phyloP scores from a whole-genome alignment of 2,797 vertebrate species.

The Mallotus villosus region DNA sequence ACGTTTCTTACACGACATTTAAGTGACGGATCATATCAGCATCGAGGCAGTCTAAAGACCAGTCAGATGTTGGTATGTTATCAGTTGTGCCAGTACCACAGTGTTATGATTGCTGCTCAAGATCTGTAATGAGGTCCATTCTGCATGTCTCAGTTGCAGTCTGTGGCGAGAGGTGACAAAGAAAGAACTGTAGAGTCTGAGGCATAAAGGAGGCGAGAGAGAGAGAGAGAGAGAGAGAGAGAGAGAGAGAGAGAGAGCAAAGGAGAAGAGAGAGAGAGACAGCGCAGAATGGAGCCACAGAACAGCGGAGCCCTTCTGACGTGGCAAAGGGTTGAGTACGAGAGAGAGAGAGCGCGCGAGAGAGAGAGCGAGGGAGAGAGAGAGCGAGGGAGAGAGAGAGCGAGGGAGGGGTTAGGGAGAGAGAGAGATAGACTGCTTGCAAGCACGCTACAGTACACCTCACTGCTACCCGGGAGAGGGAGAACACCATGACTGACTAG shows the following conservation, averaged over 20 bases:
- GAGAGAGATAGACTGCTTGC: slow-evolving; percentile 62
- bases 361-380: slow-evolving; percentile 28
- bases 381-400: not conserved
- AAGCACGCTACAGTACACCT: slow-evolving; percentile 75
- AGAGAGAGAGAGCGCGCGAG: slow-evolving; percentile 46
- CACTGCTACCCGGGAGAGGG: slow-evolving; percentile 74
- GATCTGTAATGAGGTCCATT: too few relatives aligned
- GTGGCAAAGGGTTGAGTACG: slow-evolving; percentile 64
- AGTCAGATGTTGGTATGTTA: not conserved
- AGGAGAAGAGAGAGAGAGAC: slow-evolving; percentile 53
- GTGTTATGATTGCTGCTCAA: not conserved
- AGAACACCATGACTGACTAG: slow-evolving; percentile 75
- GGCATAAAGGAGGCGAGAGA: slow-evolving; percentile 7
- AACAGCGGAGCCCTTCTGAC: slow-evolving; percentile 59
- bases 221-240: not conserved
- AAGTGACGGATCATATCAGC: too few relatives aligned
- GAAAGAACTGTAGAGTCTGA: not conserved
- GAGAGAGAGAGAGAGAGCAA: slow-evolving; percentile 46
- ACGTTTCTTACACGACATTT: not conserved
- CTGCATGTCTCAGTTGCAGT: not conserved
- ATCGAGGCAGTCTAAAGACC: not conserved
- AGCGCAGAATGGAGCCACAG: slow-evolving; percentile 43
- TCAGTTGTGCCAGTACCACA: not conserved
- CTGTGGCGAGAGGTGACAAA: too few relatives aligned
- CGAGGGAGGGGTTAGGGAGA: slow-evolving; percentile 25